Evolutionary conservation across 2,888 invertebrate genomes (phyloP).

Genomic region (Drosophila setosimentum): DNA sequence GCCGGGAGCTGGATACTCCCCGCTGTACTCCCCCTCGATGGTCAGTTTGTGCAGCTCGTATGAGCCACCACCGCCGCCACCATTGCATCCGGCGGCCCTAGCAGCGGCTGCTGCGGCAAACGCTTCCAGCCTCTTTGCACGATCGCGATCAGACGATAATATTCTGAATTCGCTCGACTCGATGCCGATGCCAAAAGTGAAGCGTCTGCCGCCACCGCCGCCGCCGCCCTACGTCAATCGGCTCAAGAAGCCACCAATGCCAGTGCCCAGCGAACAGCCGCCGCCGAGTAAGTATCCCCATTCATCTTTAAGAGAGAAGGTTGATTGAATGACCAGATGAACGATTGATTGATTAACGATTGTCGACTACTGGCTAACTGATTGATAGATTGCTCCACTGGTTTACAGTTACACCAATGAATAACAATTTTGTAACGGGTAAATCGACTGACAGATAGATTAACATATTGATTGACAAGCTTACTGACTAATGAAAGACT

Average conservation of each 20-base stretch:
- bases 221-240: slow-evolving; percentile 86
- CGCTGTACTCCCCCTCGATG: slow-evolving; percentile 89
- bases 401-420: not conserved
- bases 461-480: not conserved
- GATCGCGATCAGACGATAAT: slow-evolving; percentile 93
- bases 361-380: not conserved
- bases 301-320: not conserved
- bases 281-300: slow-evolving; percentile 83
- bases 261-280: slow-evolving; percentile 85
- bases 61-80: slow-evolving; percentile 89
- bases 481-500: not conserved
- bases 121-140: slow-evolving; percentile 86
- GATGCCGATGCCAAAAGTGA: slow-evolving; percentile 85
- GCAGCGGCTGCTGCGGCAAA: slow-evolving; percentile 74
- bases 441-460: not conserved
- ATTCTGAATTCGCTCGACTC: slow-evolving; percentile 90
- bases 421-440: not conserved
- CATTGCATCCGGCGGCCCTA: slow-evolving; percentile 86
- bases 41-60: slow-evolving; percentile 88
- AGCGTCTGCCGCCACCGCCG: slow-evolving; percentile 87
- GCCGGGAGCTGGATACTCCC: slow-evolving; percentile 87
- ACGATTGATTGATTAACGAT: not conserved
- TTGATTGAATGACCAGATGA: not conserved
- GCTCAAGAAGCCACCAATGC: slow-evolving; percentile 85
- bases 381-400: not conserved